Conservation (phyloP, 2,888 invertebrate genomes). For the Diarsia rubi region DNA sequence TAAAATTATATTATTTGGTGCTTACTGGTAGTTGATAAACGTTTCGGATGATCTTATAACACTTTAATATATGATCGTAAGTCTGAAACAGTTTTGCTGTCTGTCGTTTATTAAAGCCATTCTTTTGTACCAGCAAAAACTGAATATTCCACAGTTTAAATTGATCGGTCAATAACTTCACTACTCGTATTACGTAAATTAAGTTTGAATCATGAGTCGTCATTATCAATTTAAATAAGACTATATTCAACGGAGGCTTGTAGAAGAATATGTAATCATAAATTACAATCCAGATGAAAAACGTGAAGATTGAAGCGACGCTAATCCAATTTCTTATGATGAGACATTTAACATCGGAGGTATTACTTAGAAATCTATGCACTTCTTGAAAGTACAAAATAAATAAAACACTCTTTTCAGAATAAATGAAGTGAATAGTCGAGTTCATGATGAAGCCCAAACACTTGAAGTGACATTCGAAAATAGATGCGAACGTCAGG, state of each 20-base stretch:
- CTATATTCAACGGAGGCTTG: constrained; percentile 3
- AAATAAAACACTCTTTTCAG: not conserved
- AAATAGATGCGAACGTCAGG: constrained; percentile 16
- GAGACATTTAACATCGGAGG: not conserved
- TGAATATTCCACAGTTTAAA: constrained; percentile 12
- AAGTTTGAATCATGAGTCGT: not conserved
- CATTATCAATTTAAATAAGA: not conserved
- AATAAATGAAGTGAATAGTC: not conserved
- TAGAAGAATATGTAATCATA: not conserved
- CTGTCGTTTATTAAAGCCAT: not conserved
- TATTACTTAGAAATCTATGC: constrained; percentile 5
- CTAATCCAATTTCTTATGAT: constrained; percentile 3
- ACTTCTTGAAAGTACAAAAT: constrained; percentile 13
- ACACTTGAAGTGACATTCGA: constrained; percentile 11
- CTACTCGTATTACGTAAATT: constrained; percentile 3
- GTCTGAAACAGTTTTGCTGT: not conserved
- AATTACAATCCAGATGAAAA: not conserved
- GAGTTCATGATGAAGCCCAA: constrained; percentile 15
- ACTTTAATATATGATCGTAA: constrained; percentile 10
- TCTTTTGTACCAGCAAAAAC: not conserved
- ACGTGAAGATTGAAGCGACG: not conserved
- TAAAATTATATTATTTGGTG: not conserved
- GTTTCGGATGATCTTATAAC: not conserved
- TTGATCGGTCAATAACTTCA: constrained; percentile 5
- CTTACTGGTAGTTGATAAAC: constrained; percentile 22